A percentile compares a stretch with the other conserved stretches of the same genome.
Conservation (phyloP, 2,113 vertebrate species). For the Perca fluviatilis region DNA sequence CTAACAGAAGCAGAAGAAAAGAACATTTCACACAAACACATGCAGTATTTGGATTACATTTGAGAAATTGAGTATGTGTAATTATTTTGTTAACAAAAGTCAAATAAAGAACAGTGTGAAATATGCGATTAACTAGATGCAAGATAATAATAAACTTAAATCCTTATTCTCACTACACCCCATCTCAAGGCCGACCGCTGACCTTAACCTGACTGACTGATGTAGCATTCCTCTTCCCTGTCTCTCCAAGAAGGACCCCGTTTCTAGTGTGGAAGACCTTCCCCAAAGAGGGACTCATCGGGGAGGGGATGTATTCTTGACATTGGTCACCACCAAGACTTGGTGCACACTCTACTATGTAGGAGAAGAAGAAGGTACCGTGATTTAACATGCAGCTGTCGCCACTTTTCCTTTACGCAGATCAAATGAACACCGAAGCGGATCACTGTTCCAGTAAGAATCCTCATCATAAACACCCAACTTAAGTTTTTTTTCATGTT, state of each 20-base stretch:
- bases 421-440: slow-evolving; percentile 73
- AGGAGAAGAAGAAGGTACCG: slow-evolving; percentile 76
- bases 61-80: not conserved
- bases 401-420: not conserved
- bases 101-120: not conserved
- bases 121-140: not conserved
- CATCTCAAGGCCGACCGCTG: not conserved
- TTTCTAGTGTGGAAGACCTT: slow-evolving; percentile 70
- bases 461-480: slow-evolving; percentile 84
- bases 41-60: not conserved
- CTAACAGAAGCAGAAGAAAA: not conserved
- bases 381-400: slow-evolving; percentile 68
- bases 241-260: slow-evolving; percentile 58
- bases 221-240: not conserved
- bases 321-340: slow-evolving; percentile 78
- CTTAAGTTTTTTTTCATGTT: slow-evolving; percentile 23
- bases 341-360: slow-evolving; percentile 65
- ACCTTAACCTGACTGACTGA: not conserved
- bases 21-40: not conserved
- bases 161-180: not conserved
- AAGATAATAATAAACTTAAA: not conserved
- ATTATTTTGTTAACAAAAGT: not conserved
- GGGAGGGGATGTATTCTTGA: slow-evolving; percentile 74
- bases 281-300: slow-evolving; percentile 53
- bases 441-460: slow-evolving; percentile 65